Evolutionary conservation across 2,888 invertebrate genomes (phyloP), one percentile per base, ranked within the genome.

Genomic region (Sthenelais limicola): DNA sequence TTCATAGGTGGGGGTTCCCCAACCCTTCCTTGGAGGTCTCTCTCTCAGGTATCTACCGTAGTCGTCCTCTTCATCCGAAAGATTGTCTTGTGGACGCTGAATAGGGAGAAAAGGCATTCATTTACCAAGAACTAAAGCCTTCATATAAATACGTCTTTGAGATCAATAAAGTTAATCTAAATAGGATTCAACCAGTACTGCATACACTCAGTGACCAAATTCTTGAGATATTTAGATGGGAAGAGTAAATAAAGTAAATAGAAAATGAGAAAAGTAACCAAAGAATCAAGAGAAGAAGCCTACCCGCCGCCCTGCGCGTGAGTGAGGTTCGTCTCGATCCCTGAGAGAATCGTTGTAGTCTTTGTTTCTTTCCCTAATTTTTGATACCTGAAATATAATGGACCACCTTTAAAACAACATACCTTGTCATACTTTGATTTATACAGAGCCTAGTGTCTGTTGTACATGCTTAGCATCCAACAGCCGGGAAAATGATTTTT

Each of bases 1-100:
- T 48, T 86, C 86, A 72, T 87, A 86, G 21, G 83, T 84, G 0
- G 86, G 85, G 4, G 86, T 84, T 47, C 79, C 77, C 83, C 85
- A 85, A 30, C 85, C 85, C 68, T 77, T 78, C 30, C 81, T 78
- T 5, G 82, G 82, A 24, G 68, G 54, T n/a, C 48, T 70, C 76
- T 76, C 35, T 69, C 72, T 47, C 68, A 70, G 71, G 78, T 81
- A 66, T 76, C 74, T 26, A 58, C 66, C 74, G 80, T 74, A 76
- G 73, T 74, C 58, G 9, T 69, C 62, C 47, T 52, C 62, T n/a
- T 69, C 62, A 38, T 67, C 68, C 7, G 72, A 72, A 3, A 68
- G 38, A 9, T 30, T 32, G 30, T 48, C 47, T 3, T 21, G 43
- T n/a, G 52, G 38, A 18, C 56, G 52, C 62, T 62, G 62, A 9